phyloP scores from a whole-genome alignment of 2,888 invertebrate species.

The Lasioglossum zephyrum region DNA sequence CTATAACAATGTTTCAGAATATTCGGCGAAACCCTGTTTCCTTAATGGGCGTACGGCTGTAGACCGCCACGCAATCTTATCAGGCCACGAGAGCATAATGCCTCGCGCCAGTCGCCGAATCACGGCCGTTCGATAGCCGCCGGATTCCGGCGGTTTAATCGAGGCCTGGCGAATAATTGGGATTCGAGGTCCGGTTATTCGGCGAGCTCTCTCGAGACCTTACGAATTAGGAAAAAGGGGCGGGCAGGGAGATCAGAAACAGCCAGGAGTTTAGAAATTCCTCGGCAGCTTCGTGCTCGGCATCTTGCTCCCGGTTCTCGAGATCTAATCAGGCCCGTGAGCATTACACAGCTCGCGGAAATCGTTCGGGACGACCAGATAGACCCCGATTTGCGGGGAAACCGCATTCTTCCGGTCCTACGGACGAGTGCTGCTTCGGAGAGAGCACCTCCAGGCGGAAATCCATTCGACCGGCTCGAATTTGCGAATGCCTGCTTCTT shows the following conservation, averaged over 20 bases:
- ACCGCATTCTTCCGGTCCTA: slow-evolving; percentile 54
- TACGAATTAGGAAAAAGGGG: slow-evolving; percentile 6
- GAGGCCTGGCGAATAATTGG: slow-evolving; percentile 32
- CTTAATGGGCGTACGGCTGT: neutral
- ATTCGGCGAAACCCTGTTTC: neutral
- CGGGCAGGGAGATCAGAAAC: neutral
- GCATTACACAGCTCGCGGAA: slow-evolving; percentile 38
- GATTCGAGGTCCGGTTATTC: slow-evolving; percentile 23
- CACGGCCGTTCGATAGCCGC: slow-evolving; percentile 3
- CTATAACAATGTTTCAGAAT: neutral
- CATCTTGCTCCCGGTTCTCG: slow-evolving; percentile 24
- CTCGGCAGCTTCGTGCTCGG: neutral
- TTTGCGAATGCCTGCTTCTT: neutral
- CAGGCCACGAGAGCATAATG: neutral
- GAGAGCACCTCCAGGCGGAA: neutral
- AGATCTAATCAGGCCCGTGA: slow-evolving; percentile 57
- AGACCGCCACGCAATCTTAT: neutral
- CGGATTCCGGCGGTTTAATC: slow-evolving; percentile 33
- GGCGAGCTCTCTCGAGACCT: neutral
- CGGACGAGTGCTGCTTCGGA: neutral
- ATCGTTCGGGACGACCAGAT: slow-evolving; percentile 45
- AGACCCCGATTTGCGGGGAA: slow-evolving; percentile 46
- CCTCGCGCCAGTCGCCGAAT: neutral
- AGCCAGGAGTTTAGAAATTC: slow-evolving; percentile 28
- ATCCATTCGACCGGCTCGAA: slow-evolving; percentile 7